Evolutionary conservation across 37 sponge, comb jelly and placozoan genomes (phyloP).

Genomic region (Oopsacas minuta): DNA sequence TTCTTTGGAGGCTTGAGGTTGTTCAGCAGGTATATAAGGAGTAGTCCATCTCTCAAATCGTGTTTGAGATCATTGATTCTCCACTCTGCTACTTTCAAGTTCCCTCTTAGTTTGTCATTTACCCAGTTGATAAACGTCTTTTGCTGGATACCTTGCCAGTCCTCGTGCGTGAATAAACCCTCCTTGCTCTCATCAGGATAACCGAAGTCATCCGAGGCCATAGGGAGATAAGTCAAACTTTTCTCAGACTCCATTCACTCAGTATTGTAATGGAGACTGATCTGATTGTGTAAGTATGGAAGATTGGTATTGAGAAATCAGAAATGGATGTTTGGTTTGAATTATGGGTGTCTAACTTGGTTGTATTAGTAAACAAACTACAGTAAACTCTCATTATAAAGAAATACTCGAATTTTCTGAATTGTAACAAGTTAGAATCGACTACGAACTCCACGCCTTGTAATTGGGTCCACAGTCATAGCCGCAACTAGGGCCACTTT

Average conservation of each 20-base stretch:
- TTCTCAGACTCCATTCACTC: slow-evolving; percentile 14
- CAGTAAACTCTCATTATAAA: too few species aligned
- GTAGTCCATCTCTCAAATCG: slow-evolving; percentile 74
- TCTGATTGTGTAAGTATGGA: too few species aligned
- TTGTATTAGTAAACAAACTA: background rate
- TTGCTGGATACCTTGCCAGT: slow-evolving; percentile 80
- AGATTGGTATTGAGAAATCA: too few species aligned
- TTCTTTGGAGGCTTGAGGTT: slow-evolving; percentile 27
- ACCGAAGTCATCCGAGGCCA: slow-evolving; percentile 15
- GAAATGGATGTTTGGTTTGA: background rate
- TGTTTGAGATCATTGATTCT: slow-evolving; percentile 40
- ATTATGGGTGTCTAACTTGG: background rate
- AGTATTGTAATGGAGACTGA: background rate
- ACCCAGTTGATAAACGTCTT: slow-evolving; percentile 84
- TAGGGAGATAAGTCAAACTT: slow-evolving; percentile 9
- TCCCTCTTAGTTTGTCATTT: slow-evolving; percentile 58
- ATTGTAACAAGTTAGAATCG: too few species aligned
- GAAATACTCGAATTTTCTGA: too few species aligned
- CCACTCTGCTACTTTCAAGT: slow-evolving; percentile 25
- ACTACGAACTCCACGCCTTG: too few species aligned
- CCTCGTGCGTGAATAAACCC: slow-evolving; percentile 31
- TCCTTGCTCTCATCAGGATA: slow-evolving; percentile 1
- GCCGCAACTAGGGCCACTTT: too few species aligned
- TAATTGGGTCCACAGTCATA: too few species aligned
- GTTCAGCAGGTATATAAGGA: slow-evolving; percentile 69